A percentile compares a stretch with the other conserved stretches of the same genome.
Conservation (phyloP, 2,797 vertebrate species). For the Discoglossus pictus region DNA sequence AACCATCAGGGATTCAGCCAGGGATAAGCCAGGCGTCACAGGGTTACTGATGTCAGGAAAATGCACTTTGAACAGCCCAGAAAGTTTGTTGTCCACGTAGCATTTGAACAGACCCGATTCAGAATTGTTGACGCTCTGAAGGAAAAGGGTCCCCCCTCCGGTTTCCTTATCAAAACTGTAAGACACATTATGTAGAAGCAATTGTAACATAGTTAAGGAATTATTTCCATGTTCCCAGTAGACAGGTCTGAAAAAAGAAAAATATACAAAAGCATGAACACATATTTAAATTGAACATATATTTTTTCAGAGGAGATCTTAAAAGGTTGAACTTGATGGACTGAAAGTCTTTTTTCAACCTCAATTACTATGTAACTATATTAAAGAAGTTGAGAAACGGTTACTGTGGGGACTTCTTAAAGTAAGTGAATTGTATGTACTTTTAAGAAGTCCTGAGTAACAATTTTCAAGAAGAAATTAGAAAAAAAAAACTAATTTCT, state of each 20-base stretch:
- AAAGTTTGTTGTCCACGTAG: slow-evolving; percentile 50
- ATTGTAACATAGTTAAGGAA: slow-evolving; percentile 7
- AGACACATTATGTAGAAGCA: slow-evolving; percentile 28
- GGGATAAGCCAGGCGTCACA: not conserved
- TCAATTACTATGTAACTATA: too few relatives aligned
- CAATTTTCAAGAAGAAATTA: too few relatives aligned
- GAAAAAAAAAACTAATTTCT: too few relatives aligned
- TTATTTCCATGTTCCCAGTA: slow-evolving; percentile 42
- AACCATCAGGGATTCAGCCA: slow-evolving; percentile 13
- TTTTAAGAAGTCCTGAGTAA: too few relatives aligned
- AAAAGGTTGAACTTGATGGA: too few relatives aligned
- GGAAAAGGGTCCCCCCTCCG: slow-evolving; percentile 43
- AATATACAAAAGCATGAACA: too few relatives aligned
- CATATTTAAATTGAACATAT: too few relatives aligned
- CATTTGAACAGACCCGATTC: slow-evolving; percentile 50
- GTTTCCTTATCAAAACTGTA: slow-evolving; percentile 46
- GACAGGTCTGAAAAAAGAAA: slow-evolving; percentile 38
- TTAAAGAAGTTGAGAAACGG: too few relatives aligned
- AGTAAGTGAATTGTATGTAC: too few relatives aligned
- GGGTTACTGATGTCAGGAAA: fast-evolving
- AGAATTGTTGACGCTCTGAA: slow-evolving; percentile 40
- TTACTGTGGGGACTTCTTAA: too few relatives aligned
- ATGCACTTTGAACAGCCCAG: slow-evolving; percentile 52
- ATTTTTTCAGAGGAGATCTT: too few relatives aligned
- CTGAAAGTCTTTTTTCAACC: too few relatives aligned